Conservation (phyloP, 2,888 invertebrate species). For the Digitonthophagus gazella region DNA sequence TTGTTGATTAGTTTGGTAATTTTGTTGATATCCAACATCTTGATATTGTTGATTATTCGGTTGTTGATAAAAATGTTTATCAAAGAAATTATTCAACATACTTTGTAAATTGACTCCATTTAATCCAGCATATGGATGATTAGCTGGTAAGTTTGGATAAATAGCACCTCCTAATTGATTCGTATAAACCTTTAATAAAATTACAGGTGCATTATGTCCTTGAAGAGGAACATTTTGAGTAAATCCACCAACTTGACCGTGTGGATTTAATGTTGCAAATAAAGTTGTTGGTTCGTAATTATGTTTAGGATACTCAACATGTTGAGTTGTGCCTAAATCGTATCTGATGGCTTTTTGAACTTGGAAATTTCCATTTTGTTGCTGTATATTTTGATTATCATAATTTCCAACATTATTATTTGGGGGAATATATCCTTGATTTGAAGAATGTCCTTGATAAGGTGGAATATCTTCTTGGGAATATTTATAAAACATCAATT, state of each 20-base stretch:
- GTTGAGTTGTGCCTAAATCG: constrained; percentile 35
- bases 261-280: constrained; percentile 43
- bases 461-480: constrained; percentile 65
- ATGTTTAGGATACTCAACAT: constrained; percentile 20
- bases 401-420: not conserved
- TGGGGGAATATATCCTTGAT: not conserved
- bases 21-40: constrained; percentile 34
- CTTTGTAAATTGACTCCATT: constrained; percentile 59
- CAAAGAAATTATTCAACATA: constrained; percentile 50
- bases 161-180: constrained; percentile 58
- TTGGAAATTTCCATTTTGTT: constrained; percentile 23
- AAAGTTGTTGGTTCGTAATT: constrained; percentile 42
- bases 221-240: constrained; percentile 54
- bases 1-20: constrained; percentile 18
- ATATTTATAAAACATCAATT: constrained; percentile 68
- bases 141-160: constrained; percentile 58
- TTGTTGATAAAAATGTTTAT: constrained; percentile 47
- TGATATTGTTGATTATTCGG: constrained; percentile 28
- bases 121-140: constrained; percentile 56
- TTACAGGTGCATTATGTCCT: constrained; percentile 54
- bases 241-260: constrained; percentile 54
- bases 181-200: constrained; percentile 59
- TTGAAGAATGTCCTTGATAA: constrained; percentile 30
- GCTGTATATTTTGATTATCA: constrained; percentile 22
- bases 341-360: constrained; percentile 42